Evolutionary conservation across 2,113 vertebrate genomes (phyloP).

Genomic region (Aldabrachelys gigantea): DNA sequence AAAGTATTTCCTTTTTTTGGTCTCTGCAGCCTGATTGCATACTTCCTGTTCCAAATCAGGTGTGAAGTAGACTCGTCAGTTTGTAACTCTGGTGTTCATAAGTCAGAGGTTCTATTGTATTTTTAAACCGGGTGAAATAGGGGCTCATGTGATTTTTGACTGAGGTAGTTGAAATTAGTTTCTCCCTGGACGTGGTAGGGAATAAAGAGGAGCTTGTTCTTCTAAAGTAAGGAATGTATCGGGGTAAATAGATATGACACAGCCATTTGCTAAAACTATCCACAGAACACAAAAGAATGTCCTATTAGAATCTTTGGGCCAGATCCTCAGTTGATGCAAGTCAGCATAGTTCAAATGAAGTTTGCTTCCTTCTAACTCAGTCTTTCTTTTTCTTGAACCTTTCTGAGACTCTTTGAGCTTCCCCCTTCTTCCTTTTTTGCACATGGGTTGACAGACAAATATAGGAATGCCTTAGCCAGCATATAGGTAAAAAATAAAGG

Average conservation of each 20-base stretch:
- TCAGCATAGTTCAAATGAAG: fast-evolving
- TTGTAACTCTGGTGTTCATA: too few relatives aligned
- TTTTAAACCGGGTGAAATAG: neutral
- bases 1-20: too few relatives aligned
- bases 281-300: neutral
- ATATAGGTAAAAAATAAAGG: neutral
- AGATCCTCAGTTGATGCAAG: neutral
- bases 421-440: neutral
- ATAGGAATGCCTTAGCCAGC: neutral
- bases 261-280: neutral
- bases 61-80: too few relatives aligned
- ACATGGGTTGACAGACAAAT: neutral
- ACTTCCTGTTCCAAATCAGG: too few relatives aligned
- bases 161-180: neutral
- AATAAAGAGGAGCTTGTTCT: neutral
- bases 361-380: neutral
- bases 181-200: neutral
- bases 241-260: neutral
- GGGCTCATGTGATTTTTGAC: neutral
- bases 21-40: too few relatives aligned
- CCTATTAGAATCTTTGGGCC: neutral
- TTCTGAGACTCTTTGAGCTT: neutral
- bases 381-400: neutral
- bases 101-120: neutral
- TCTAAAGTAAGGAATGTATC: neutral